phyloP scores from a whole-genome alignment of 2,888 invertebrate genomes.

The Athrips mouffetella region DNA sequence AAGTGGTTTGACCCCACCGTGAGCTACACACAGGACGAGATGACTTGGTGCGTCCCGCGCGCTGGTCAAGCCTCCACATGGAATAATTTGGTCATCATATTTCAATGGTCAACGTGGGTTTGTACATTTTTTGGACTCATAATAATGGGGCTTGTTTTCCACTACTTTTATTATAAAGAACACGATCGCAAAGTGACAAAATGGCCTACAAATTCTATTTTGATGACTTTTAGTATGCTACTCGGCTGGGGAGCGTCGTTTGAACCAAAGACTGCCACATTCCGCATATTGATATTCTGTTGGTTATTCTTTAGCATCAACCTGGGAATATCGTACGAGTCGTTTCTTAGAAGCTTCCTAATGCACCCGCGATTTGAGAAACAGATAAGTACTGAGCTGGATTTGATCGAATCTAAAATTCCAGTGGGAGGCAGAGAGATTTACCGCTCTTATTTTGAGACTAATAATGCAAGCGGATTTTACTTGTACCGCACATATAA shows the following conservation, averaged over 20 bases:
- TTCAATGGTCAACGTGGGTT: constrained; percentile 69
- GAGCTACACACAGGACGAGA: constrained; percentile 71
- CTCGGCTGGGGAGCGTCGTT: constrained; percentile 68
- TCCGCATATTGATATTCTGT: constrained; percentile 62
- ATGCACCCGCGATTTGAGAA: constrained; percentile 74
- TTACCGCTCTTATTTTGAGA: constrained; percentile 72
- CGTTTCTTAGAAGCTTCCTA: constrained; percentile 71
- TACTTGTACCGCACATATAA: constrained; percentile 72
- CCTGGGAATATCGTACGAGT: constrained; percentile 72
- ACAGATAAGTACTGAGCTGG: constrained; percentile 67
- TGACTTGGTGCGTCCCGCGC: constrained; percentile 69
- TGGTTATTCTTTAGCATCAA: constrained; percentile 73
- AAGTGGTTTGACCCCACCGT: constrained; percentile 69
- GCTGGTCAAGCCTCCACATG: constrained; percentile 64
- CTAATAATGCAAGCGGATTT: constrained; percentile 66
- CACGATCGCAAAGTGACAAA: constrained; percentile 46
- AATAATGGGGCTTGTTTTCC: constrained; percentile 58
- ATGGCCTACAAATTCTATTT: constrained; percentile 68
- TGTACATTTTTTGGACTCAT: constrained; percentile 56
- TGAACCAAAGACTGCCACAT: constrained; percentile 56
- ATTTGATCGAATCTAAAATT: constrained; percentile 64
- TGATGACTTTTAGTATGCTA: constrained; percentile 69
- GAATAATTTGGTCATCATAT: constrained; percentile 69
- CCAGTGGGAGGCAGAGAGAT: constrained; percentile 69
- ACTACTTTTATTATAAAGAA: constrained; percentile 58